Base-by-base conservation (phyloP, 2,113 vertebrate species). In the Catharus fuscescens region DNA sequence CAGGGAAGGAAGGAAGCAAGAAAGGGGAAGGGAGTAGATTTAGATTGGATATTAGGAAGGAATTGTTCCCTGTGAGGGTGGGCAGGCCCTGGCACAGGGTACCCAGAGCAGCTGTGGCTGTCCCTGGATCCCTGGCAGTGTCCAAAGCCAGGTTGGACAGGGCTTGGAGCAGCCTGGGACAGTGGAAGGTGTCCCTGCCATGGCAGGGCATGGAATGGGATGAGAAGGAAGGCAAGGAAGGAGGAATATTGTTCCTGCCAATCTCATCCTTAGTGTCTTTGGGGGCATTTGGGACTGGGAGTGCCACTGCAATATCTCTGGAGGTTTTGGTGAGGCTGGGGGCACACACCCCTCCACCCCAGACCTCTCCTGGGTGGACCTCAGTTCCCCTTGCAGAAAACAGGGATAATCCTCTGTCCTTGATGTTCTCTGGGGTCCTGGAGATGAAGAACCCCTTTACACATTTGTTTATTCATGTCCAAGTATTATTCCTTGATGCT, bases 331-430 rank as follows among this genome's bases (percentile, higher is more conserved):
- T 67, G 82, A 67, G 31, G 44, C 25, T 2, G 0, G 23, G n/a
- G 57, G 9, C 60, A 47, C 34, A 31, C n/a, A 6, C 3, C 4
- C 5, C 21, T 36, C 12, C 36, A 56, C 6, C 28, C 10, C 64
- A 45, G 25, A 73, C 21, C 14, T 53, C 48, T 81, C 13, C 61
- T 47, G 7, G 9, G 17, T 31, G 14, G 18, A 40, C 25, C 85
- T 90, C 45, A 18, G 32, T 54, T 91, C 84, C 56, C 60, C 44
- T 53, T 91, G 69, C 52, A 91, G 69, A 62, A 82, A 83, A 40
- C 38, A 34, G 4, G 40, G n/a, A 9, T 78, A 29, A 38, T 47
- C 54, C 36, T 18, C 38, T 71, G 18, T n/a, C 38, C 69, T 64
- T 23, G 24, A 8, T 57, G 42, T 36, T 40, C 80, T 50, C 48